Percentiles rank a stretch among this genome's conserved stretches.
Evolutionary conservation across 2,888 invertebrate species (phyloP).

Genomic region (Amphipoea oculea): DNA sequence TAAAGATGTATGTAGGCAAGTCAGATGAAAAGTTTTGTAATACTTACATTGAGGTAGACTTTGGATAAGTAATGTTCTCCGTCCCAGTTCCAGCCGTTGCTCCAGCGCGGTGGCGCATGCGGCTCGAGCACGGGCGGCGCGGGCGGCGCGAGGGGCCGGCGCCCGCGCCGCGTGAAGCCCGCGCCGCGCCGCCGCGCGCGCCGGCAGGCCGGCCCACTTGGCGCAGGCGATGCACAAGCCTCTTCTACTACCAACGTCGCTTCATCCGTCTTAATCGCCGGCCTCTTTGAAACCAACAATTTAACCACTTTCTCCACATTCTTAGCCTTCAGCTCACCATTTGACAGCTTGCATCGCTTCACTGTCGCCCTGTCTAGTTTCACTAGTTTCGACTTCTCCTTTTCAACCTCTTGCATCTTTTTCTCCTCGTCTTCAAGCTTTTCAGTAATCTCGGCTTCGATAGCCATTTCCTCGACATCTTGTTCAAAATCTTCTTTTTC

Average conservation of each 20-base stretch:
- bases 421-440: conserved; percentile 54
- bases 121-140: conserved; percentile 68
- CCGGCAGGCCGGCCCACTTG: conserved; percentile 59
- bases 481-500: conserved; percentile 56
- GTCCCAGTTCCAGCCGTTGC: conserved; percentile 98
- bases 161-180: conserved; percentile 64
- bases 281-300: conserved; percentile 84
- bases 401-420: conserved; percentile 52
- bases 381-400: conserved; percentile 44
- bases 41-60: conserved; percentile 96
- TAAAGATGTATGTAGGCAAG: not conserved
- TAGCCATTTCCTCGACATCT: conserved; percentile 62
- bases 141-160: conserved; percentile 68
- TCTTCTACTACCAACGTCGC: conserved; percentile 83
- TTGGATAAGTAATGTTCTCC: conserved; percentile 95
- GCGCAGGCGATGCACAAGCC: conserved; percentile 78
- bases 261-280: conserved; percentile 85
- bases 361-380: conserved; percentile 54
- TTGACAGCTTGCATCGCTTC: conserved; percentile 80
- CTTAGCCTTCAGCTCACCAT: conserved; percentile 81
- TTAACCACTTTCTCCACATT: conserved; percentile 86
- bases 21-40: conserved; percentile 1
- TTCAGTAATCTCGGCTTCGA: conserved; percentile 51
- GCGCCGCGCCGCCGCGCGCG: conserved; percentile 71
- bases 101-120: conserved; percentile 91